Evolutionary conservation across 2,888 invertebrate genomes (phyloP), one percentile per base, ranked within the genome.

Genomic region (Epinotia brunnichana): DNA sequence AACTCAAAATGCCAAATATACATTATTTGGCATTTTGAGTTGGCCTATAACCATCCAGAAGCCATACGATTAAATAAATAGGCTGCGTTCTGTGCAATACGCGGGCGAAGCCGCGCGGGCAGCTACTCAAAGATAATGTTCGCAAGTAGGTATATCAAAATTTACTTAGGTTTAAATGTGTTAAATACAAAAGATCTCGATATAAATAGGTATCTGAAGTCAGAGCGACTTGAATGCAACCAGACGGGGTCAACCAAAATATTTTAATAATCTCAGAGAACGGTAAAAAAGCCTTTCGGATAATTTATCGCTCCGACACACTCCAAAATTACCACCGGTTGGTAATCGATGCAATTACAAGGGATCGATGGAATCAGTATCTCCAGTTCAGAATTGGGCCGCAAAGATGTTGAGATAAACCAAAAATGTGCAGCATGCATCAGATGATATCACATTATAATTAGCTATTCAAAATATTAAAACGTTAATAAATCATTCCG

Each of bases 281-380:
- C 72, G 61, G 72, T 72, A 72, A 56, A 71, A n/a, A 54, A 51
- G 10, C 15, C 17, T 70, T 63, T 44, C 51, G 51, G 60, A 68
- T 68, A 72, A 62, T 72, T 72, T 72, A 72, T 48, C 61, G 67
- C 72, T 72, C 39, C 72, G 67, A 61, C 54, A 68, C 56, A 56
- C 72, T 71, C 61, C 54, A 67, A 62, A 68, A 68, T 68, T 35
- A 68, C 61, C 54, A 56, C 44, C 60, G 67, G 67, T 67, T 72
- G 48, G 61, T 62, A 72, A 72, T 61, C 61, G 72, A 54, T 54
- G 44, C 39, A 48, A 64, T 59, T 70, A 51, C 21, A 66, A 66
- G 61, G 71, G 35, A 56, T 72, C 70, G 59, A 67, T 39, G 41
- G 64, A 69, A 66, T 60, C 66, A 54, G 67, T 68, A 68, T 67